Base-by-base conservation (phyloP, 2,113 vertebrate genomes). In the Callithrix jacchus region DNA sequence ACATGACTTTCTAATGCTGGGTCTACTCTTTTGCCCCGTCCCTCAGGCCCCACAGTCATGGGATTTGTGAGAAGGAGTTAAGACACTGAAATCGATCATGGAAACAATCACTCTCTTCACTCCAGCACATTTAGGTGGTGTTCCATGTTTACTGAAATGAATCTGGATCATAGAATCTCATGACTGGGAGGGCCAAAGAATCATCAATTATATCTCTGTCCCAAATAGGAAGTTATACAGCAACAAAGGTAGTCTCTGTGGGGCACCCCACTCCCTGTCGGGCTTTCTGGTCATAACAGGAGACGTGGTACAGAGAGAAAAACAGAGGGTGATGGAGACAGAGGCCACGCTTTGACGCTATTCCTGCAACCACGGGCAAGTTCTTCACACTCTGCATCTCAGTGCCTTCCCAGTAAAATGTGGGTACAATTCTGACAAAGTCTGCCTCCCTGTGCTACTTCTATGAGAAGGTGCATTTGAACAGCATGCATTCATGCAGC, bases 1-100 rank as follows among this genome's bases (percentile, higher is more conserved):
- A 1, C 1, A 42, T 8, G 3, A 17, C 45, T 79, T 64, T 21
- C 37, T 27, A 12, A n/a, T 0, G 11, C 25, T 0, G 0, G 18
- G n/a, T 35, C 58, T n/a, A 16, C 32, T 40, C 52, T 42, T n/a
- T 11, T 1, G 25, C 5, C 79, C 47, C 45, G 8, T 20, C 68
- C 56, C 58, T 8, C 30, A 2, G 7, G 84, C 25, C 10, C 52
- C 66, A 5, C 8, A 5, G 11, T 14, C 13, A 47, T 3, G 20
- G 1, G 17, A 27, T 5, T 8, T 17, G 64, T 7, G 20, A 40
- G 49, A 40, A 70, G 21, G 35, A 49, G 17, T 23, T 4, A 61
- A 9, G 47, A 66, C 58, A 3, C 8, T 4, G 56, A 42, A 17
- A 23, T 64, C 32, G 27, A 27, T 56, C 68, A 14, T 27, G 21